Base-by-base conservation (phyloP, 2,113 vertebrate genomes). In the Tragelaphus strepsiceros region DNA sequence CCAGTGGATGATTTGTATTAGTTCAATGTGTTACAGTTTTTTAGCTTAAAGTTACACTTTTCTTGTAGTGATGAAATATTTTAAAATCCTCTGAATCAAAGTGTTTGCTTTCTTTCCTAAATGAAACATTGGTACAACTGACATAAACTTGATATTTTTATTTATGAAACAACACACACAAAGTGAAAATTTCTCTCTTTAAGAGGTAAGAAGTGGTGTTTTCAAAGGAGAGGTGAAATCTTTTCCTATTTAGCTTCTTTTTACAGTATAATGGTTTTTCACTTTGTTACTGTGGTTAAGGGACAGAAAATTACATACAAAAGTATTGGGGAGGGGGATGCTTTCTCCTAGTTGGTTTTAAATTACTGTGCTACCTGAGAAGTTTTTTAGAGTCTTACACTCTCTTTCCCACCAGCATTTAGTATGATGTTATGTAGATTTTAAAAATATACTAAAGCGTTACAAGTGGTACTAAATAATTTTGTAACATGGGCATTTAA, bases 141-240 rank as follows among this genome's bases (percentile, higher is more conserved):
- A 94, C 80, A 64, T 85, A 92, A 90, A 94, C 1, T 86, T 96
- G 86, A 95, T 87, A 24, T 96, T 98, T 96, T 97, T 97, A 94
- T 93, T 95, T 97, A 80, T 28, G 71, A 95, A 96, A 77, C 64
- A 81, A 39, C 78, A 81, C 9, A 81, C n/a, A 26, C 78, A 95
- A 67, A 80, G 10, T 93, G 85, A 62, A 90, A 96, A 24, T 26
- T 84, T 56, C 49, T 24, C 22, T 92, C 7, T 64, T 56, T 96
- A 95, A 88, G 56, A 96, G 30, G 43, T 96, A 91, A 95, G 82
- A 94, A 96, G 94, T 90, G 32, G 2, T 86, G 49, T 97, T 97
- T 95, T 74, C 39, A 94, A 91, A 95, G 78, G 39, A 96, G 89
- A 95, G 94, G 61, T 96, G 32, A 85, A 94, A 54, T 91, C 28